These are phyloP conservation scores for Rhinolophus ferrumequinum DNA, from an alignment of 2,113 vertebrate genomes.

Conservation along the genomic window DNA sequence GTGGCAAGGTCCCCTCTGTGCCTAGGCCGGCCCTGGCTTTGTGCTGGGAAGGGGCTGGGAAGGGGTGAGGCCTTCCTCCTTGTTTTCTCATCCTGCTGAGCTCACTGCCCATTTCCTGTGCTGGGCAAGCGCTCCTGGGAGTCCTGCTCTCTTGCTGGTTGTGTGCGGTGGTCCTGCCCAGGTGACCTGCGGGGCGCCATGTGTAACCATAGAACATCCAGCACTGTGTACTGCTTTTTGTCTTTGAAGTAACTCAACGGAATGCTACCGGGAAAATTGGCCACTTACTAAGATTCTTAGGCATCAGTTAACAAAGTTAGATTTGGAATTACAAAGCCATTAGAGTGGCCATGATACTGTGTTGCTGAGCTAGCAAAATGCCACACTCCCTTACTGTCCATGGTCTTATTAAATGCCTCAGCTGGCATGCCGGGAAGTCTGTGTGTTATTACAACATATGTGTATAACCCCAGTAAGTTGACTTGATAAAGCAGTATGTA, in stretches of 20 bases:
- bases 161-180: background rate
- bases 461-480: background rate
- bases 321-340: background rate
- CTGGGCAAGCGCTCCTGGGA: background rate
- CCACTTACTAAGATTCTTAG: background rate
- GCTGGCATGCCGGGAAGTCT: background rate
- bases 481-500: background rate
- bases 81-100: background rate
- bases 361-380: background rate
- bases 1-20: background rate
- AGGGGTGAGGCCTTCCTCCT: background rate
- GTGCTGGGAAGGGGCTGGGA: background rate
- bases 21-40: background rate
- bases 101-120: background rate
- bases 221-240: background rate
- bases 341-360: fast-evolving
- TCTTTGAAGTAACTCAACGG: background rate
- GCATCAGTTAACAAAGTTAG: background rate
- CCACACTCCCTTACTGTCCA: fast-evolving
- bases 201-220: fast-evolving
- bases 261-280: too few relatives aligned
- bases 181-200: background rate
- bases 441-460: too few relatives aligned
- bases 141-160: too few relatives aligned
- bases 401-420: background rate